Base-by-base conservation (phyloP, 2,113 vertebrate genomes). In the Dunckerocampus dactyliophorus region DNA sequence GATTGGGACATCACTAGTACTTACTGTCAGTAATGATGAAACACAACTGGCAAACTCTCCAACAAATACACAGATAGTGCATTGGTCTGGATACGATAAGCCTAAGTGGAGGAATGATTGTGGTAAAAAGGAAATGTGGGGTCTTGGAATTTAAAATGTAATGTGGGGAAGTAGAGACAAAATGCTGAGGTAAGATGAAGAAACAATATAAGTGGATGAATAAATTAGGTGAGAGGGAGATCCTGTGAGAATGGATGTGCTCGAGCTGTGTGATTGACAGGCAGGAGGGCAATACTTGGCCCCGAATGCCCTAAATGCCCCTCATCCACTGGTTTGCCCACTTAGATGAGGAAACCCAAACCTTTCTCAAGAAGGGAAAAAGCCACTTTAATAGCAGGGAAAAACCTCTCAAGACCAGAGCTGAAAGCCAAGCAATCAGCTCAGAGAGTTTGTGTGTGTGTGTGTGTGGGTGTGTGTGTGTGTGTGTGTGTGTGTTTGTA, bases 281-380 rank as follows among this genome's bases (percentile, higher is more conserved):
- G 59, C 51, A 73, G 71, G 62, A 67, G 58, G 45, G 43, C 52
- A 45, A 47, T 10, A 31, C 31, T 57, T 21, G 65, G 67, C 47
- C 47, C 61, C 9, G 63, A 54, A 65, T 19, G 1, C 56, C 68
- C 59, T 65, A 50, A 76, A 50, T 65, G 69, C 72, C 78, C 74
- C 72, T 72, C 82, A 79, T 84, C 75, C 75, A 78, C 62, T 58
- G 70, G 59, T 70, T 58, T 62, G 58, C 50, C 79, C 79, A 82
- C 75, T 86, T 82, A 84, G 63, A 24, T 47, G 22, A 48, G 67
- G 82, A 86, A 87, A 86, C 76, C 63, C 64, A 22, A 83, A 74
- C 71, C 65, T 63, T 67, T 66, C 74, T 66, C 48, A 63, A 79
- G 72, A 59, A 49, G 61, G 69, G 56, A 43, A 81, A 77, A 78